phyloP scores from a whole-genome alignment of 2,113 vertebrate species.

The Notothenia coriiceps region DNA sequence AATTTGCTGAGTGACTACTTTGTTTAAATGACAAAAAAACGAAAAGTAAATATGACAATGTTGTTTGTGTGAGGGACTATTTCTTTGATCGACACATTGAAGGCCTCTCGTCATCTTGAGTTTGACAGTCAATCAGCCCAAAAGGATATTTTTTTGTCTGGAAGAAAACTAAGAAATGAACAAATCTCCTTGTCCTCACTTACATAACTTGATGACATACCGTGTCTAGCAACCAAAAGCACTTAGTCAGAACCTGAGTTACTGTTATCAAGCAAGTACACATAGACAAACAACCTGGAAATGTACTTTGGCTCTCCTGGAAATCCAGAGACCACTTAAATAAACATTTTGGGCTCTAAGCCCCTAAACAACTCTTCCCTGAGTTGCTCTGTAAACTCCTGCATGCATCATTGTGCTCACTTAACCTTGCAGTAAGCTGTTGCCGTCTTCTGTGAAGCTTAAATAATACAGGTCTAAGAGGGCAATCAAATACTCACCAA shows the following conservation, averaged over 20 bases:
- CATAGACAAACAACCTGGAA: slow-evolving; percentile 44
- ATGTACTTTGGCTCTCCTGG: slow-evolving; percentile 34
- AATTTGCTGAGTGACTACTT: not conserved
- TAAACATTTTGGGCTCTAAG: slow-evolving; percentile 55
- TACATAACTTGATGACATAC: not conserved
- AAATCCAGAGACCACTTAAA: slow-evolving; percentile 46
- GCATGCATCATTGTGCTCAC: slow-evolving; percentile 52
- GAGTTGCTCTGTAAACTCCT: slow-evolving; percentile 55
- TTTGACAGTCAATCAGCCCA: not conserved
- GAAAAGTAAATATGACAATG: not conserved
- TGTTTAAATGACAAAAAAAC: not conserved
- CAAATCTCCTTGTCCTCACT: not conserved
- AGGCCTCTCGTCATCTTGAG: not conserved
- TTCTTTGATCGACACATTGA: not conserved
- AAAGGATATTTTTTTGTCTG: not conserved
- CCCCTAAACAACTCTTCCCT: slow-evolving; percentile 44
- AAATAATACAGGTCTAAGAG: slow-evolving; percentile 56
- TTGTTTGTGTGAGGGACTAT: not conserved
- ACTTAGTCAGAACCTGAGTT: not conserved
- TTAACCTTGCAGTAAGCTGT: slow-evolving; percentile 51
- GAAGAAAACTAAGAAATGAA: not conserved
- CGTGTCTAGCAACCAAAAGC: not conserved
- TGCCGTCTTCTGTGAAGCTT: slow-evolving; percentile 39
- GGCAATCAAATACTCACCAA: slow-evolving; percentile 41
- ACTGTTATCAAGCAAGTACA: slow-evolving; percentile 45